Evolutionary conservation across 2,797 vertebrate species (phyloP), one percentile per base, ranked within the genome.

Genomic region (Labroides dimidiatus): DNA sequence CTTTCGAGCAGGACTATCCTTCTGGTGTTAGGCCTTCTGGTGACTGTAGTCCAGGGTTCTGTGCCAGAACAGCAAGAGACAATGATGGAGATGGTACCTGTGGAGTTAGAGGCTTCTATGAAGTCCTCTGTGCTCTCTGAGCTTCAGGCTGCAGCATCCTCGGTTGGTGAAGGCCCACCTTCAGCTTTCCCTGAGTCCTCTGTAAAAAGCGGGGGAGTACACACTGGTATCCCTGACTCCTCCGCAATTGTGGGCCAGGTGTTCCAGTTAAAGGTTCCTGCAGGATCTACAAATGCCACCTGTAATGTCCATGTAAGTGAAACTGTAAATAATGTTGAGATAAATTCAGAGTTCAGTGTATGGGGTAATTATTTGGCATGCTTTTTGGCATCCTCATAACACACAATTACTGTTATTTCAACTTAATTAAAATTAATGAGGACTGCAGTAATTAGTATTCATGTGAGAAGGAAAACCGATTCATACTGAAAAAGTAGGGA

Each of bases 41-140:
- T 92, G 48, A 88, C 94, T 48, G 64, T 91, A 62, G 91, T 87
- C 72, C 94, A 88, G 56, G 93, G 93, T 74, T 84, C 77, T 55
- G 92, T 94, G 93, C 91, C 93, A 72, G 94, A 95, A 45, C 82
- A 81, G 69, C 91, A 92, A 16, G 95, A 95, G 51, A 90, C 93
- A 16, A 43, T 92, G 89, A 93, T 91, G 86, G 95, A 96, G 91
- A 95, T 95, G 91, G 93, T 96, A 59, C 80, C 90, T 43, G 92
- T 94, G 91, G 96, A 96, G 84, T 91, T 99, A 2, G 97, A 99
- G 90, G 97, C 97, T 10, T 99, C 97, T 83, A 98, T 99, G 97
- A 96, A 96, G 89, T 96, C 96, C 63, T 95, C 95, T 0, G 87
- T 96, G 74, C 94, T 98, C 16, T 92, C 95, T 0, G 95, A 96